Percentiles rank a stretch among this genome's conserved stretches.
These are phyloP conservation scores for Lynx canadensis DNA, from an alignment of 2,113 vertebrate species.

Conservation along the genomic window DNA sequence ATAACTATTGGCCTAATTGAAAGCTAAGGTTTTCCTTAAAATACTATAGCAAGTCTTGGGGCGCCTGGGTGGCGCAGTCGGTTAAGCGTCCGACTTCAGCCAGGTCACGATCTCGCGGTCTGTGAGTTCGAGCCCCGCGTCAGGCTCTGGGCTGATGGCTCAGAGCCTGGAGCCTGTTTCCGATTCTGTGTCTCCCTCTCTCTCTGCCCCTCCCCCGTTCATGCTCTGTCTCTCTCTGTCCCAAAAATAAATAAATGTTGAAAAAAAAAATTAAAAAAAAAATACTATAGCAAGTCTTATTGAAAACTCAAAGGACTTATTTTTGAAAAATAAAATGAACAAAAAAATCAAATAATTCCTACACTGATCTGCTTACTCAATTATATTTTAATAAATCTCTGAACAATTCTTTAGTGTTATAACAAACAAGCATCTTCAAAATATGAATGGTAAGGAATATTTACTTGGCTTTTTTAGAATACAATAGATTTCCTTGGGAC, in stretches of 20 bases:
- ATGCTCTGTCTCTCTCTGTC: too few relatives aligned
- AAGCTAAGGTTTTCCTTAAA: slow-evolving; percentile 18
- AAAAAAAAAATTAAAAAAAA: too few relatives aligned
- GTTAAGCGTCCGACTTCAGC: too few relatives aligned
- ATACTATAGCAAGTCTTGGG: background rate
- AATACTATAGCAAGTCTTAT: background rate
- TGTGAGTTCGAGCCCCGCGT: too few relatives aligned
- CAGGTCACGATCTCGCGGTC: too few relatives aligned
- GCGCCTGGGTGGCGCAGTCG: too few relatives aligned
- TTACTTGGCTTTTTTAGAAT: background rate
- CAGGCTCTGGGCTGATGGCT: too few relatives aligned
- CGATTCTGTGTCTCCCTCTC: too few relatives aligned
- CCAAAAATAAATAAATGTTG: too few relatives aligned
- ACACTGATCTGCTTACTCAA: background rate
- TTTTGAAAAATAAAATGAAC: slow-evolving; percentile 34
- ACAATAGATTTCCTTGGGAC: background rate
- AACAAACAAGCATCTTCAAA: slow-evolving; percentile 58
- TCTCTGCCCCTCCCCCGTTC: too few relatives aligned
- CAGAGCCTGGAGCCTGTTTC: too few relatives aligned
- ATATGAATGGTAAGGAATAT: slow-evolving; percentile 15
- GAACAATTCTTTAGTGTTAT: slow-evolving; percentile 32
- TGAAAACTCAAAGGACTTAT: background rate
- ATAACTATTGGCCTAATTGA: slow-evolving; percentile 27
- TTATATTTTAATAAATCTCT: slow-evolving; percentile 28
- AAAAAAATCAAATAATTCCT: background rate